phyloP scores from a whole-genome alignment of 2,113 vertebrate species.

The Psettodes erumei region DNA sequence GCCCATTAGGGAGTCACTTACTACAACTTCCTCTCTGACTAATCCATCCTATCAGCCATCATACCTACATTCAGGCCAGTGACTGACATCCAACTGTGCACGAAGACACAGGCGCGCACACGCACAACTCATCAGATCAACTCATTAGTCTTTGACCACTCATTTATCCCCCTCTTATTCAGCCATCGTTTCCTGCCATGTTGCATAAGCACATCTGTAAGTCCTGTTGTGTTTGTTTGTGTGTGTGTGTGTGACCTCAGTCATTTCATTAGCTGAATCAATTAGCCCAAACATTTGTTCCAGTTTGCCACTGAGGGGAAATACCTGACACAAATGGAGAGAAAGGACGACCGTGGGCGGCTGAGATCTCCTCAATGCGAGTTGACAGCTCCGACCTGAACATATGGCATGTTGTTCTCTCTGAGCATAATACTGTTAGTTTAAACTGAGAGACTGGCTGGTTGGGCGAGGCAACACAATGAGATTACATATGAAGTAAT shows the following conservation, averaged over 20 bases:
- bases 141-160: slow-evolving; percentile 60
- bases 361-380: slow-evolving; percentile 52
- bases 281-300: slow-evolving; percentile 65
- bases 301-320: slow-evolving; percentile 36
- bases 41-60: slow-evolving; percentile 60
- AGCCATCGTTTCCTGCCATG: slow-evolving; percentile 41
- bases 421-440: slow-evolving; percentile 60
- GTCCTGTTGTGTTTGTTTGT: slow-evolving; percentile 21
- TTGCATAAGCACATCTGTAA: slow-evolving; percentile 44
- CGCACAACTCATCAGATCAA: slow-evolving; percentile 36
- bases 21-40: slow-evolving; percentile 58
- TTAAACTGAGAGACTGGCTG: slow-evolving; percentile 53
- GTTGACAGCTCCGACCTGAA: slow-evolving; percentile 57
- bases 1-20: slow-evolving; percentile 67
- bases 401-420: slow-evolving; percentile 66
- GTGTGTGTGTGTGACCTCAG: slow-evolving; percentile 38
- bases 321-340: slow-evolving; percentile 47
- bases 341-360: slow-evolving; percentile 39
- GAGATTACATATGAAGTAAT: slow-evolving; percentile 66
- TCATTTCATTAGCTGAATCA: slow-evolving; percentile 62
- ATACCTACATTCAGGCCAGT: slow-evolving; percentile 37
- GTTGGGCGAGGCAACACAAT: slow-evolving; percentile 51
- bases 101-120: slow-evolving; percentile 15
- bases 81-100: slow-evolving; percentile 41
- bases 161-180: slow-evolving; percentile 51